A percentile compares a stretch with the other conserved stretches of the same genome.
Conservation (phyloP, 2,888 invertebrate species). For the Melanostoma mellinum region DNA sequence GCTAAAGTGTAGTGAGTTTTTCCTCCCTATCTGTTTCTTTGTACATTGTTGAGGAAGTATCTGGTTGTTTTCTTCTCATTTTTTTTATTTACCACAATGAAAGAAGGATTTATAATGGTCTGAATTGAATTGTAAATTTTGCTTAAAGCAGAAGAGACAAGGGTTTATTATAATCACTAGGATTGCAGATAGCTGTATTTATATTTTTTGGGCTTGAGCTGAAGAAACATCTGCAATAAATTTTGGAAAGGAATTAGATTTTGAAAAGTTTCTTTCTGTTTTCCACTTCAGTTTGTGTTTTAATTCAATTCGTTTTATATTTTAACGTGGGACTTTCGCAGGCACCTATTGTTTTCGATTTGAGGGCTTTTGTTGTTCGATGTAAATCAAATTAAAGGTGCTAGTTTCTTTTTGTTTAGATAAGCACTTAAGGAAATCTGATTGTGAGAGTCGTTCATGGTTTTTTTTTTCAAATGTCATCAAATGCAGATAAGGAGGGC, state of each 20-base stretch:
- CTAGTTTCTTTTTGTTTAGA: no score
- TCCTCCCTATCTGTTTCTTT: slow-evolving; percentile 5
- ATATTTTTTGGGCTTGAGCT: neutral
- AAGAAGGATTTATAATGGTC: slow-evolving; percentile 14
- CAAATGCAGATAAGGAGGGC: no score
- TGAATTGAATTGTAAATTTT: slow-evolving; percentile 32
- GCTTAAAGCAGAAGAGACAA: slow-evolving; percentile 2
- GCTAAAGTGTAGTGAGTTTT: slow-evolving; percentile 7
- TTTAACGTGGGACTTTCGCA: no score
- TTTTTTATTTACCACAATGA: neutral
- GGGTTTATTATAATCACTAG: slow-evolving; percentile 7
- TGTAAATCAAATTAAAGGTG: no score
- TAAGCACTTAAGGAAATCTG: no score
- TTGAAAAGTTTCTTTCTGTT: neutral
- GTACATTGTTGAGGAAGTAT: slow-evolving; percentile 4
- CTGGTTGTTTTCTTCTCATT: neutral
- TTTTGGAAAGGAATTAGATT: neutral
- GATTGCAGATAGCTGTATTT: neutral
- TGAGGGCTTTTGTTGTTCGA: no score
- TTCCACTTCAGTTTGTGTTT: neutral
- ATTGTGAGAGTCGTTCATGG: no score
- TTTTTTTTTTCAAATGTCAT: no score
- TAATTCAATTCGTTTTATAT: no score
- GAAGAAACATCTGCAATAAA: neutral
- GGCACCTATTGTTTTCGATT: no score